These are phyloP conservation scores for Bambusicola thoracicus DNA, from an alignment of 2,113 vertebrate species.

Conservation along the genomic window DNA sequence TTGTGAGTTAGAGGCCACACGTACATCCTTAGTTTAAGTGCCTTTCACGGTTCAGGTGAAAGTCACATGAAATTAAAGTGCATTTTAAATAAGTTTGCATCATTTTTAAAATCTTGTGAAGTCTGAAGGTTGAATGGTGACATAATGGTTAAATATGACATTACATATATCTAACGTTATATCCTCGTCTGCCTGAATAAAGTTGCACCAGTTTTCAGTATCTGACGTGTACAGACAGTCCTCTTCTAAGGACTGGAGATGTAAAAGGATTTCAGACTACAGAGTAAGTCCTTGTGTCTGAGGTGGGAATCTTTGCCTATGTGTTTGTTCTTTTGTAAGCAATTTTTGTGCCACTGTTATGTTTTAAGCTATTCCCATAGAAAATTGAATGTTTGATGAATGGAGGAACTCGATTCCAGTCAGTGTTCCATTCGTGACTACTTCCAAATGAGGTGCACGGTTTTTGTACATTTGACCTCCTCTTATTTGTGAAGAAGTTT, in stretches of 20 bases:
- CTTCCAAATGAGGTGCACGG: neutral
- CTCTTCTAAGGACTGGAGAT: neutral
- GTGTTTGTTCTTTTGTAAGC: neutral
- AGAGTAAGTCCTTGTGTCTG: neutral
- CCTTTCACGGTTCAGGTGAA: neutral
- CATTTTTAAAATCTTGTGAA: neutral
- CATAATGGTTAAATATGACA: too few species aligned
- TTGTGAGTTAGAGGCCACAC: neutral
- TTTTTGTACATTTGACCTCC: neutral
- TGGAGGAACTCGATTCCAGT: neutral
- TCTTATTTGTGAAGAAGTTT: neutral
- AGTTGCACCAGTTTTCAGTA: neutral
- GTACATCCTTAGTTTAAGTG: neutral
- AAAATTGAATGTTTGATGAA: neutral
- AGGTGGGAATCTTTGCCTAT: neutral
- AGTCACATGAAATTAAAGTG: slow-evolving; percentile 7
- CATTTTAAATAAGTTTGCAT: slow-evolving; percentile 15
- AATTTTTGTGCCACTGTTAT: neutral
- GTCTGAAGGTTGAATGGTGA: neutral
- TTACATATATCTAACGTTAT: neutral
- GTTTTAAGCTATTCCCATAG: neutral
- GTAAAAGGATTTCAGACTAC: neutral
- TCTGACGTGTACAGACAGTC: neutral
- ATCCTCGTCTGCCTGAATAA: neutral
- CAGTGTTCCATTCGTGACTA: neutral